These are phyloP conservation scores for Argopecten irradians DNA, from an alignment of 1,140 invertebrate species.

Conservation along the genomic window DNA sequence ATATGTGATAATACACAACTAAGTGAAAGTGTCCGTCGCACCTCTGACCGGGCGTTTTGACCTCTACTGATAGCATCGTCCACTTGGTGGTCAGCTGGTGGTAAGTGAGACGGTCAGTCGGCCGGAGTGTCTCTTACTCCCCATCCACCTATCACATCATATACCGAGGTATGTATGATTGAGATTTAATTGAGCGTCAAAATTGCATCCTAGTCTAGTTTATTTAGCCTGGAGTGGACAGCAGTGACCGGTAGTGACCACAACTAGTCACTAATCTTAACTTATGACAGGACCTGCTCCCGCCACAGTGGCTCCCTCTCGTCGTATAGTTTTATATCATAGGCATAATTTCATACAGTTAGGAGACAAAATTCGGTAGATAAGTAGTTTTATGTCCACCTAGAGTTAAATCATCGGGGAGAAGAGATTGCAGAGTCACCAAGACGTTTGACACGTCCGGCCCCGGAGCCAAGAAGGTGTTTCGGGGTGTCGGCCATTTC, in stretches of 20 bases:
- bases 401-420: background rate
- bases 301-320: background rate
- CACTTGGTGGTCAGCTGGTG: background rate
- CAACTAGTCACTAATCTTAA: constrained; percentile 1
- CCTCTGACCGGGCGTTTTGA: background rate
- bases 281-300: constrained; percentile 14
- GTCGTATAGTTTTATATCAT: constrained; percentile 18
- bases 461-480: background rate
- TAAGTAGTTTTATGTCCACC: constrained; percentile 17
- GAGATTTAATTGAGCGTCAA: constrained; percentile 21
- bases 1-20: background rate
- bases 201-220: constrained; percentile 21
- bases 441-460: background rate
- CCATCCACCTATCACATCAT: constrained; percentile 15
- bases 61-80: background rate
- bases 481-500: background rate
- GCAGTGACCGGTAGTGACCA: constrained; percentile 5
- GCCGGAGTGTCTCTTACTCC: background rate
- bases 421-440: background rate
- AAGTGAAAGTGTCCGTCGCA: background rate
- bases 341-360: background rate
- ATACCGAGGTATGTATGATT: constrained; percentile 23
- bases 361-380: background rate
- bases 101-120: background rate
- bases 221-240: constrained; percentile 14